A percentile compares a stretch with the other conserved stretches of the same genome.
Conservation (phyloP, 2,797 vertebrate genomes). For the Hypotaenidia okinawae region DNA sequence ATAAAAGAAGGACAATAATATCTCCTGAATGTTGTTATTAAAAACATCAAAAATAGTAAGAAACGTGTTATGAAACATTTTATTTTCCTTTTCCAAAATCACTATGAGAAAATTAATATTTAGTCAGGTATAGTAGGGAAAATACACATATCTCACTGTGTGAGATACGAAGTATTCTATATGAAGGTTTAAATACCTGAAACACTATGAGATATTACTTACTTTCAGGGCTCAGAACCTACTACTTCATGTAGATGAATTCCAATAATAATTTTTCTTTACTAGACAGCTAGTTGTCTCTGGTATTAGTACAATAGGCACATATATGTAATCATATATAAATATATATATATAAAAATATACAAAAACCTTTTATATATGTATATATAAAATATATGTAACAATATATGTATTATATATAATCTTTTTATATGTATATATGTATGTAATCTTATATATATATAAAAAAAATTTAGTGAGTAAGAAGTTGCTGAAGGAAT, state of each 20-base stretch:
- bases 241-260: background rate
- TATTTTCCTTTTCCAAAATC: background rate
- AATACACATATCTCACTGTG: background rate
- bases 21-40: background rate
- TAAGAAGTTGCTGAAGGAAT: background rate
- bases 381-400: background rate
- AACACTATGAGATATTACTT: background rate
- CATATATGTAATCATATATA: background rate
- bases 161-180: background rate
- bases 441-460: no score
- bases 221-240: background rate
- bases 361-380: no score
- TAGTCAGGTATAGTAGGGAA: background rate
- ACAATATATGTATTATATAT: no score
- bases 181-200: background rate
- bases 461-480: no score
- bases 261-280: background rate
- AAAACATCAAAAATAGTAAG: background rate
- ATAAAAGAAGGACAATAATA: background rate
- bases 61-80: background rate
- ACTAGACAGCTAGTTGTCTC: background rate
- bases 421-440: background rate
- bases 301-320: background rate
- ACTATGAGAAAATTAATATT: background rate
- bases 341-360: no score